phyloP scores from a whole-genome alignment of 2,888 invertebrate species.

The Eulithis prunata region DNA sequence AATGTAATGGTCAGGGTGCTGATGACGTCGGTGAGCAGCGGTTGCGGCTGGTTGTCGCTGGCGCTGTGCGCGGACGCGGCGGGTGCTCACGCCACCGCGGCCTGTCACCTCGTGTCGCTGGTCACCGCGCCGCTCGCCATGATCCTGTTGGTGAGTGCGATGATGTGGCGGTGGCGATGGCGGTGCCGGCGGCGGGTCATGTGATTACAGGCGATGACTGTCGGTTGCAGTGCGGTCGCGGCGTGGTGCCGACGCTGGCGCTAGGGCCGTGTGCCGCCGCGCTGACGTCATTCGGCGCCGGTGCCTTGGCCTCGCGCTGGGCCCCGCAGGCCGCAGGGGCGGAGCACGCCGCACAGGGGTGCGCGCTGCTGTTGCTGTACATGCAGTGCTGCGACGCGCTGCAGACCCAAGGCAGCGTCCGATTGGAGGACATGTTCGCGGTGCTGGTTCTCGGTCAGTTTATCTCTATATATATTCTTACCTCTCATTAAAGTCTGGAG shows the following conservation, averaged over 20 bases:
- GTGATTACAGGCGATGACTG: too few species aligned
- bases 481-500: too few species aligned
- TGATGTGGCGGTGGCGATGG: slow-evolving; percentile 50
- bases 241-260: slow-evolving; percentile 40
- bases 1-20: slow-evolving; percentile 51
- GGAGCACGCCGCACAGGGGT: slow-evolving; percentile 36
- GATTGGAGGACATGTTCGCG: slow-evolving; percentile 45
- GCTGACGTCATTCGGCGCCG: slow-evolving; percentile 1
- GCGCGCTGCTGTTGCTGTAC: slow-evolving; percentile 63
- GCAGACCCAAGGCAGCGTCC: slow-evolving; percentile 58
- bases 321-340: slow-evolving; percentile 52
- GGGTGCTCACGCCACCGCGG: slow-evolving; percentile 47
- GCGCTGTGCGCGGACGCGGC: slow-evolving; percentile 49
- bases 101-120: slow-evolving; percentile 52
- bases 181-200: slow-evolving; percentile 44
- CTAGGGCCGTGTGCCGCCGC: neutral
- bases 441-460: slow-evolving; percentile 47
- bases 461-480: too few species aligned
- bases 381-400: slow-evolving; percentile 64
- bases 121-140: slow-evolving; percentile 57
- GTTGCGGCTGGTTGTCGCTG: slow-evolving; percentile 70
- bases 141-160: slow-evolving; percentile 51
- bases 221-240: slow-evolving; percentile 59
- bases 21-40: slow-evolving; percentile 61
- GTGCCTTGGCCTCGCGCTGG: slow-evolving; percentile 43